Percentiles rank a stretch among this genome's conserved stretches.
Evolutionary conservation across 2,113 vertebrate species (phyloP).

Genomic region (Forbesichthys papilliferus): DNA sequence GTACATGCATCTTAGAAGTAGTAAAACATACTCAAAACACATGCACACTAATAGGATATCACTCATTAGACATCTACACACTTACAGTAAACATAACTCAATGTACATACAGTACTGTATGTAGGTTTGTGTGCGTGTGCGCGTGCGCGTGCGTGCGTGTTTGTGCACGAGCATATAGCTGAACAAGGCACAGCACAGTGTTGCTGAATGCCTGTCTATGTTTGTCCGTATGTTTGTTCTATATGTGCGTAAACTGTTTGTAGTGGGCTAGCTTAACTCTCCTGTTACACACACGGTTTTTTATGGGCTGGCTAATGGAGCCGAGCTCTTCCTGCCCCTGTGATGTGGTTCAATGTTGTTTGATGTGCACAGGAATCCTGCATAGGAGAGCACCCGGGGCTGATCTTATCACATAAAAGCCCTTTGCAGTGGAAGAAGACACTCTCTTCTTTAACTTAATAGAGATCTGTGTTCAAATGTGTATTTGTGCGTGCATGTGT

Average conservation of each 20-base stretch:
- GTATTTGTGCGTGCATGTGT: background rate
- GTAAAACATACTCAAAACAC: background rate
- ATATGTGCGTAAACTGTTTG: constrained; percentile 57
- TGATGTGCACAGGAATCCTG: constrained; percentile 74
- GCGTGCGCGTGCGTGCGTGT: background rate
- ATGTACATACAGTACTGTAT: background rate
- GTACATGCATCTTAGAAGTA: background rate
- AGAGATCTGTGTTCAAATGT: constrained; percentile 50
- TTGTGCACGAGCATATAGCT: background rate
- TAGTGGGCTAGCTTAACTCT: constrained; percentile 57
- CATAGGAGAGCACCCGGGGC: constrained; percentile 62
- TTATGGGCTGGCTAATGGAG: constrained; percentile 78
- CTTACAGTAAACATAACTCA: no score
- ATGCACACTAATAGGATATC: background rate
- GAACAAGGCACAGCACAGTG: background rate
- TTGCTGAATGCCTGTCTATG: constrained; percentile 32
- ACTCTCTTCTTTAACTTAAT: constrained; percentile 69
- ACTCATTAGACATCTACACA: background rate
- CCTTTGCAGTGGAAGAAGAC: constrained; percentile 64
- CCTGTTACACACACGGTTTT: constrained; percentile 73
- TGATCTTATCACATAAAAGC: constrained; percentile 77
- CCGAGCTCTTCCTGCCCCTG: constrained; percentile 70
- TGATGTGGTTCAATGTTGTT: constrained; percentile 73
- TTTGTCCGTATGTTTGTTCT: constrained; percentile 37
- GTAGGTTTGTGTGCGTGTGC: background rate